These are phyloP conservation scores for Oopsacas minuta DNA, from an alignment of 37 sponge, comb jelly and placozoan genomes.

Conservation along the genomic window DNA sequence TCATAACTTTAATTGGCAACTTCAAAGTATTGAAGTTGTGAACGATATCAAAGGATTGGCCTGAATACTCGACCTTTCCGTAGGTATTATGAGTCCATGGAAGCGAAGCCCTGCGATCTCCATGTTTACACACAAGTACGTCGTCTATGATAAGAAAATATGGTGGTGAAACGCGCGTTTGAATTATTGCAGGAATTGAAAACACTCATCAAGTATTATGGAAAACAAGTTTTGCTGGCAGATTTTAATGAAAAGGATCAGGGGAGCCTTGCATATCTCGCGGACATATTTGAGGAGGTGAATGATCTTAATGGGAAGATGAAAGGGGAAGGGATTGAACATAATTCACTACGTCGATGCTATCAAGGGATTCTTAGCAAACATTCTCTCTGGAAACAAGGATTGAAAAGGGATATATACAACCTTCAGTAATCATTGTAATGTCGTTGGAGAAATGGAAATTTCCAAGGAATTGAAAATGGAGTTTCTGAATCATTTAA, in stretches of 20 bases:
- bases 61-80: conserved; percentile 15
- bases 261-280: conserved; percentile 12
- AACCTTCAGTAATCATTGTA: conserved; percentile 15
- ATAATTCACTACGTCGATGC: conserved; percentile 19
- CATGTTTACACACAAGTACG: conserved; percentile 4
- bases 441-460: conserved; percentile 17
- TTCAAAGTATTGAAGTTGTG: neutral
- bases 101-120: conserved; percentile 14
- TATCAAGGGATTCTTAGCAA: conserved; percentile 17
- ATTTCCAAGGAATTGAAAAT: neutral
- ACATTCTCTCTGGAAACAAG: neutral
- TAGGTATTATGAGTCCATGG: neutral
- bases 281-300: conserved; percentile 10
- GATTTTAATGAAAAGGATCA: neutral
- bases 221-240: conserved; percentile 11
- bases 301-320: conserved; percentile 6
- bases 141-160: neutral
- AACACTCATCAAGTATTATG: conserved; percentile 4
- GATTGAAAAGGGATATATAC: neutral
- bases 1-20: conserved; percentile 14
- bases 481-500: neutral
- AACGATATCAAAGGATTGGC: conserved; percentile 14
- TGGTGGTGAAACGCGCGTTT: conserved; percentile 17
- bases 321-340: conserved; percentile 17
- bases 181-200: conserved; percentile 16